Evolutionary conservation across 2,113 vertebrate species (phyloP).

Genomic region (Stercorarius parasiticus): DNA sequence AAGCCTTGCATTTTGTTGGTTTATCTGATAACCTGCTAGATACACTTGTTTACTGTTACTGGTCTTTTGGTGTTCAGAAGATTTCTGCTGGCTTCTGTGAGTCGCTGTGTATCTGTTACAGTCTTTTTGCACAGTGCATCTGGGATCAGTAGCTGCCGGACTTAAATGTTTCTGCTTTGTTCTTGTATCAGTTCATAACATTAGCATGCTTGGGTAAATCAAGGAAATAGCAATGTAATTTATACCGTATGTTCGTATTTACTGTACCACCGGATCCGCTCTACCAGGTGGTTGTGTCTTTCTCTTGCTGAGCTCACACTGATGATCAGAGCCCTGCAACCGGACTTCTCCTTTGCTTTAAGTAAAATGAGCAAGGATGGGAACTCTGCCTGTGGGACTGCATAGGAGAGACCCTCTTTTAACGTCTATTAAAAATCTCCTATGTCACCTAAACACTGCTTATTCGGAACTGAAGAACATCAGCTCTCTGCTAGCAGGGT

Average conservation of each 20-base stretch:
- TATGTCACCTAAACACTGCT: background rate
- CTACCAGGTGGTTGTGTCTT: background rate
- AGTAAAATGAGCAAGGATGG: background rate
- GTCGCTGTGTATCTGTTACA: accelerated
- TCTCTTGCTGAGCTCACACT: background rate
- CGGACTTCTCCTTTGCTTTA: background rate
- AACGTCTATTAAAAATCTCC: background rate
- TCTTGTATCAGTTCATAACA: background rate
- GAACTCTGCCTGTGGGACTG: background rate
- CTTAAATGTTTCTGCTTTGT: background rate
- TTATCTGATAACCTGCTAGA: background rate
- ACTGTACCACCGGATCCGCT: background rate
- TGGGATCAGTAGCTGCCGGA: background rate
- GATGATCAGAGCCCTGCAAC: background rate
- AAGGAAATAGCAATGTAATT: background rate
- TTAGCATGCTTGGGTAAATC: background rate
- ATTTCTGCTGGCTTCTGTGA: background rate
- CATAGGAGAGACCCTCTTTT: background rate
- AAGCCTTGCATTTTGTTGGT: background rate
- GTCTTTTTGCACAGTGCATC: background rate
- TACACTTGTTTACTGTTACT: background rate
- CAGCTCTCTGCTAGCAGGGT: background rate
- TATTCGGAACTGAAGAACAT: background rate
- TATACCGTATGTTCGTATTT: background rate
- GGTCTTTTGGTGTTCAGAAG: background rate